phyloP scores from a whole-genome alignment of 1,140 invertebrate genomes.

The Drosophila takahashii region DNA sequence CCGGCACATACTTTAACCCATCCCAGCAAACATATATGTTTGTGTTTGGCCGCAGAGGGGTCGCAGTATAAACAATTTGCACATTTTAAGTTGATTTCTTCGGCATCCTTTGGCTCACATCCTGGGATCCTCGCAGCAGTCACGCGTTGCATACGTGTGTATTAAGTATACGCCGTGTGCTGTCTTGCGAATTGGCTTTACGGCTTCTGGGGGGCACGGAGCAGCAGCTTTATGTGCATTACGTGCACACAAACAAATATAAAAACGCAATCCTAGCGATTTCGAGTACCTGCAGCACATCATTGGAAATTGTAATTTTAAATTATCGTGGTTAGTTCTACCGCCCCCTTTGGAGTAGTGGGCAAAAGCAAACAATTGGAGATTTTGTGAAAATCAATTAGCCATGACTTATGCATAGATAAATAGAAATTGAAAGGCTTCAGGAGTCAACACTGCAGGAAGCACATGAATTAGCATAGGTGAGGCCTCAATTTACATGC shows the following conservation, averaged over 20 bases:
- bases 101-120: constrained; percentile 10
- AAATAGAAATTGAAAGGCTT: constrained; percentile 43
- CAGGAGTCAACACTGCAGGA: constrained; percentile 41
- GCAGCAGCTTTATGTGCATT: constrained; percentile 65
- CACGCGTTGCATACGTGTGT: constrained; percentile 72
- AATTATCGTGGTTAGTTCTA: constrained; percentile 14
- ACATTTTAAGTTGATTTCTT: constrained; percentile 79
- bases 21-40: constrained; percentile 28
- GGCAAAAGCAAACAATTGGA: constrained; percentile 17
- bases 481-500: constrained; percentile 20
- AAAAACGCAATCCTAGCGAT: constrained; percentile 34
- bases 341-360: neutral
- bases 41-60: constrained; percentile 32
- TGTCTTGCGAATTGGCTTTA: constrained; percentile 59
- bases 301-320: constrained; percentile 51
- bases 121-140: constrained; percentile 55
- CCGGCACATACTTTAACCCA: constrained; percentile 75
- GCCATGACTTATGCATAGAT: constrained; percentile 43
- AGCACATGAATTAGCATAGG: constrained; percentile 35
- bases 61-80: constrained; percentile 77
- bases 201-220: constrained; percentile 22
- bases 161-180: constrained; percentile 75
- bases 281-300: constrained; percentile 30
- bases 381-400: constrained; percentile 46
- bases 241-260: constrained; percentile 68